phyloP scores from a whole-genome alignment of 2,113 vertebrate genomes.

The Synodontis membranacea region DNA sequence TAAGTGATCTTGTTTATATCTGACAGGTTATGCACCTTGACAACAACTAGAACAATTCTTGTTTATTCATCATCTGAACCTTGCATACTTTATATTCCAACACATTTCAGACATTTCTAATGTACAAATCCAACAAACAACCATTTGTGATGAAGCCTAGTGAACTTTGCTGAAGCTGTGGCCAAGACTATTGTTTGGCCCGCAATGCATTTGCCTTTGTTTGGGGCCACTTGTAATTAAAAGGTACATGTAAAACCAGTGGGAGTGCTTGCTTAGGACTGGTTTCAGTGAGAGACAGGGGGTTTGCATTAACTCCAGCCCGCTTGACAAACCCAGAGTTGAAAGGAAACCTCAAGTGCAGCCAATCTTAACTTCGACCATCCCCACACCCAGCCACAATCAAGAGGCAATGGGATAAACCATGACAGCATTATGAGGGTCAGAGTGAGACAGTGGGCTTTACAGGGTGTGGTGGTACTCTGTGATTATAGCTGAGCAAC shows the following conservation, averaged over 20 bases:
- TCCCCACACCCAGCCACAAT: conserved; percentile 38
- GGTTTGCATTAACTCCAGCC: conserved; percentile 35
- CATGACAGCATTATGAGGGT: neutral
- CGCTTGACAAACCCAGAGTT: conserved; percentile 43
- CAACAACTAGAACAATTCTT: neutral
- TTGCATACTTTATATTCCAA: neutral
- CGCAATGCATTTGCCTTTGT: conserved; percentile 47
- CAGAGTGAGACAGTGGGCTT: conserved; percentile 30
- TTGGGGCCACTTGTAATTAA: conserved; percentile 49
- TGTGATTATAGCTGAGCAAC: conserved; percentile 28
- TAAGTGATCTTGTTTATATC: neutral
- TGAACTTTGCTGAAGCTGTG: conserved; percentile 37
- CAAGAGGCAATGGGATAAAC: conserved; percentile 23
- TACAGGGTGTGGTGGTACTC: conserved; percentile 42
- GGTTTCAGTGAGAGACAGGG: conserved; percentile 41
- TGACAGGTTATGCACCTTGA: neutral
- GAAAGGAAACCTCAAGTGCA: conserved; percentile 49
- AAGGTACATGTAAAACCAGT: conserved; percentile 55
- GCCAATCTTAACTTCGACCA: conserved; percentile 42
- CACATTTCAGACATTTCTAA: neutral
- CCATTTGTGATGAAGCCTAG: conserved; percentile 19
- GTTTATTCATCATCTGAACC: neutral
- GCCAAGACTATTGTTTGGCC: conserved; percentile 45
- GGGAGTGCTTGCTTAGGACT: conserved; percentile 41
- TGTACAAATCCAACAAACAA: conserved; percentile 13